Conservation (phyloP, 2,888 invertebrate genomes). For the Tortricodes alternella region DNA sequence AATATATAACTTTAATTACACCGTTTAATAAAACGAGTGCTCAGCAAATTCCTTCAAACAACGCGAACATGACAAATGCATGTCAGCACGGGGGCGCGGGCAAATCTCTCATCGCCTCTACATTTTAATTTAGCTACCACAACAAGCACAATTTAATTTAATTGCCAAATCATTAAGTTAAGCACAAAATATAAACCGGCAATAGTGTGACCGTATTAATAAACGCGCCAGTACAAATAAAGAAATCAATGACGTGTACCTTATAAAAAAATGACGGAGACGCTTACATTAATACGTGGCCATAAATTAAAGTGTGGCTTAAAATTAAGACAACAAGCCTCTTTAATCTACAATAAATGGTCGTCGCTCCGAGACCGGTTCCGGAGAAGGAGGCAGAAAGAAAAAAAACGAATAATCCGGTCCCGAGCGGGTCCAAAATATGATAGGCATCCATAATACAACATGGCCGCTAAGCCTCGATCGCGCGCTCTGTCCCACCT, state of each 20-base stretch:
- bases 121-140: conserved; percentile 80
- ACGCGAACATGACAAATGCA: conserved; percentile 55
- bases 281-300: conserved; percentile 73
- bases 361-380: conserved; percentile 79
- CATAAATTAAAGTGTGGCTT: conserved; percentile 81
- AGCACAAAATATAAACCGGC: conserved; percentile 78
- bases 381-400: conserved; percentile 75
- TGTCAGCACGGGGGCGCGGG: conserved; percentile 46
- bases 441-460: conserved; percentile 83
- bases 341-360: conserved; percentile 84
- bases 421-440: conserved; percentile 81
- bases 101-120: conserved; percentile 64
- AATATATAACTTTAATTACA: conserved; percentile 41
- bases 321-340: conserved; percentile 84
- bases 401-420: conserved; percentile 78
- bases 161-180: conserved; percentile 82
- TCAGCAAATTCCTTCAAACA: conserved; percentile 47
- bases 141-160: conserved; percentile 80
- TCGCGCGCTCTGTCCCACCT: conserved; percentile 62
- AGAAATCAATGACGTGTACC: conserved; percentile 74
- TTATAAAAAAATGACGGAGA: conserved; percentile 72
- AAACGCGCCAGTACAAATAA: conserved; percentile 62
- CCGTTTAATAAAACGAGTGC: conserved; percentile 40
- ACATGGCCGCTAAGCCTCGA: conserved; percentile 82
- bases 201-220: conserved; percentile 74